Evolutionary conservation across 2,113 vertebrate genomes (phyloP).

Genomic region (Alosa alosa): DNA sequence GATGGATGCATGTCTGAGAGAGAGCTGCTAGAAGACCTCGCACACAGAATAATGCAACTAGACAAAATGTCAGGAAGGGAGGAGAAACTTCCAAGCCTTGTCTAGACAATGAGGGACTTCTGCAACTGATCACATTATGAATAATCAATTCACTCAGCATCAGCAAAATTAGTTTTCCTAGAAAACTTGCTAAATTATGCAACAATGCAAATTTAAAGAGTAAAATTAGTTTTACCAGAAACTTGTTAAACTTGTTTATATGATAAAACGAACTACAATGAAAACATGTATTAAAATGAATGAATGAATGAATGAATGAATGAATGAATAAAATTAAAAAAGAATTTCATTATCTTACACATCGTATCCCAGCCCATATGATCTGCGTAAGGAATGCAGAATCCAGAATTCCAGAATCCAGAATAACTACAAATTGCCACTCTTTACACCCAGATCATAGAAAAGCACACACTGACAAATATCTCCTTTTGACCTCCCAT

Average conservation of each 20-base stretch:
- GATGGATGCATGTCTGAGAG: conserved; percentile 36
- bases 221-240: too few species aligned
- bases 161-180: neutral
- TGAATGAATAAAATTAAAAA: too few species aligned
- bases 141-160: neutral
- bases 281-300: too few species aligned
- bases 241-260: too few species aligned
- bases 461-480: neutral
- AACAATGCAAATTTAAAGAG: neutral
- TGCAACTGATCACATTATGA: neutral
- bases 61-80: conserved; percentile 23
- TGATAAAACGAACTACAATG: too few species aligned
- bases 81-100: neutral
- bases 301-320: too few species aligned
- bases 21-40: conserved; percentile 21
- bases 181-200: neutral
- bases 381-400: too few species aligned
- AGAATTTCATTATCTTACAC: too few species aligned
- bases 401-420: neutral
- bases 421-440: too few species aligned
- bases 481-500: neutral
- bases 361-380: too few species aligned
- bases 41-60: conserved; percentile 20
- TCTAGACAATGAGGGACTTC: neutral
- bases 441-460: neutral